Base-by-base conservation (phyloP, 2,113 vertebrate species). In the Elachura formosa region DNA sequence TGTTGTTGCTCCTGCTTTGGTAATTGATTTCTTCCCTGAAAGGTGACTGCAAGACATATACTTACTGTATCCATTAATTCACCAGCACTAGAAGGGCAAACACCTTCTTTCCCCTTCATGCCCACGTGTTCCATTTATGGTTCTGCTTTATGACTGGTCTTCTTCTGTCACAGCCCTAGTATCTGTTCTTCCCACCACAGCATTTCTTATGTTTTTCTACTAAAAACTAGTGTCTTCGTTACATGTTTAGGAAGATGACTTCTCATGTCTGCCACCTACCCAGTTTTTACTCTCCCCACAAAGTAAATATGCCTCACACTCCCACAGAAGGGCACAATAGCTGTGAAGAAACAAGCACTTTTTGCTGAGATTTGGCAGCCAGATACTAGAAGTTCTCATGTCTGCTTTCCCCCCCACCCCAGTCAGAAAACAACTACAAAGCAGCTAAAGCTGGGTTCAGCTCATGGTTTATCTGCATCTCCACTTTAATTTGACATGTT, bases 291-390 rank as follows among this genome's bases (percentile, higher is more conserved):
- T 66, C 64, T 95, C 66, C 66, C 55, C 45, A 72, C 26, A 54
- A 84, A 79, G 38, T 90, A 93, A 95, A 92, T 72, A 88, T 0
- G 1, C 72, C 84, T 94, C 49, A 2, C 83, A 96, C 83, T 89
- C 86, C 85, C 68, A 72, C 92, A 56, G 90, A 94, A 95, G 82
- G 85, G 79, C 68, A 93, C 71, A 95, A 90, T 68, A 92, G 38
- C 61, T 93, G 90, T 86, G 73, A 94, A 90, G 64, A 67, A 93
- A 87, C 1, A 5, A 62, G 23, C 22, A 41, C 19, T 77, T 93
- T 83, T 63, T 63, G 43, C 69, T 71, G 36, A 71, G 28, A 90
- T 59, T 72, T 72, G 76, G 59, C 72, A 80, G 48, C 71, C 72
- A 78, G 63, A 68, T 61, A 54, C n/a, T 94, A 0, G 14, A 62